Evolutionary conservation across 2,113 vertebrate genomes (phyloP), one percentile per base, ranked within the genome.

Genomic region (Puffinus mauretanicus): DNA sequence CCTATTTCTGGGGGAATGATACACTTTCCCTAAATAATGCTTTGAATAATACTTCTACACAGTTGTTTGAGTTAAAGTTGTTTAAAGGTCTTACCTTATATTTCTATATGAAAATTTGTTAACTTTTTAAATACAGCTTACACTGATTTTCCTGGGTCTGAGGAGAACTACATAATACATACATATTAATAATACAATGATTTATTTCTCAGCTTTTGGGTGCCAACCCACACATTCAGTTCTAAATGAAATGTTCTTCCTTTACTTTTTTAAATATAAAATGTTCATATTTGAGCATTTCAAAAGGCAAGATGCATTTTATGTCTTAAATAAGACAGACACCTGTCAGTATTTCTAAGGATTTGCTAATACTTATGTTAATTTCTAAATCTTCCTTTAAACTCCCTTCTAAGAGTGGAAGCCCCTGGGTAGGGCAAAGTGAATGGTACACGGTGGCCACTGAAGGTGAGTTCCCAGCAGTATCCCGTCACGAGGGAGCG

Each of bases 391-490:
- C 21, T 60, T 85, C 16, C 52, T 88, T 66, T 58, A 42, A 88
- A 58, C 15, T 81, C 34, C 9, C 4, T 84, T 44, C n/a, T 38
- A 73, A 60, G 34, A 78, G 54, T 1, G 1, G 49, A 72, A 81
- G 32, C 12, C 27, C 11, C 58, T n/a, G 21, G 38, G n/a, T 16
- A 16, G 10, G 55, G 25, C 54, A 81, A 85, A 62, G 36, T 27
- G 38, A 36, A 4, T 16, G 12, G 64, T n/a, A 38, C 24, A 17
- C 0, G 0, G 14, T 0, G 1, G 52, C 12, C 40, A 34, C 27
- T 10, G n/a, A 84, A 67, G 32, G 34, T 25, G 32, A 90, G 27
- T 34, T 83, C 61, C 24, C 42, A 73, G 38, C 42, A 54, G 15
- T 7, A 47, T 44, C 51, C n/a, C 6, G 1, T 34, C 44, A 21